Evolutionary conservation across 1,140 invertebrate genomes (phyloP).

Genomic region (Cydia amplana): DNA sequence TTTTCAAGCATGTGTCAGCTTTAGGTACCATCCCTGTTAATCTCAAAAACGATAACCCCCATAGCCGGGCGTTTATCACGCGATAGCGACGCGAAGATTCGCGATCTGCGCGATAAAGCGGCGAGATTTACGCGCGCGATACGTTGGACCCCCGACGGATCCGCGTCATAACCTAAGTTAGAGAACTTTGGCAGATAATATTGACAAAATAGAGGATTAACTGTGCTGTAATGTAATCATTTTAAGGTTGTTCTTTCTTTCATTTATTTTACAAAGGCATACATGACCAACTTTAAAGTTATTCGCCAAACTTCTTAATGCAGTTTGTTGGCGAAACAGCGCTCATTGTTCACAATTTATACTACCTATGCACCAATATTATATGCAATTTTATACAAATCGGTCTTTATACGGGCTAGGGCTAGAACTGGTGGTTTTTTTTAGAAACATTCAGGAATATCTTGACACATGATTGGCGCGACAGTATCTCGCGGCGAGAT

Average conservation of each 20-base stretch:
- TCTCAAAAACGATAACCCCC: background rate
- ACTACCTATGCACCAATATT: too few species aligned
- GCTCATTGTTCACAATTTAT: too few species aligned
- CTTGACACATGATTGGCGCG: too few species aligned
- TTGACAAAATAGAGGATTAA: background rate
- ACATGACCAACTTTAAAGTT: too few species aligned
- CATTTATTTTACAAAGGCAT: too few species aligned
- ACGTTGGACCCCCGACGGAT: background rate
- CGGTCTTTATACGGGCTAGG: background rate
- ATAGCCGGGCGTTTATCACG: constrained; percentile 1
- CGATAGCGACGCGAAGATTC: background rate
- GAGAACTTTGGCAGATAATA: background rate
- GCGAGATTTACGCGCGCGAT: constrained; percentile 8
- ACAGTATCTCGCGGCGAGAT: too few species aligned
- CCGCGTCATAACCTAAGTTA: background rate
- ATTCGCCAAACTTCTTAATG: too few species aligned
- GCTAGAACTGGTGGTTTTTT: too few species aligned
- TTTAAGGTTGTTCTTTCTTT: too few species aligned
- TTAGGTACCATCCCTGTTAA: background rate
- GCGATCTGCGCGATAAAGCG: background rate
- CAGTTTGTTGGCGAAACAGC: too few species aligned
- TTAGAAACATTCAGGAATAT: too few species aligned
- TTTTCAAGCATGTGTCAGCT: constrained; percentile 1
- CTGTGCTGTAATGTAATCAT: background rate
- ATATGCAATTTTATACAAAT: background rate